A percentile compares a stretch with the other conserved stretches of the same genome.
phyloP scores from a whole-genome alignment of 2,888 invertebrate genomes.

The Synergus laeviventris region DNA sequence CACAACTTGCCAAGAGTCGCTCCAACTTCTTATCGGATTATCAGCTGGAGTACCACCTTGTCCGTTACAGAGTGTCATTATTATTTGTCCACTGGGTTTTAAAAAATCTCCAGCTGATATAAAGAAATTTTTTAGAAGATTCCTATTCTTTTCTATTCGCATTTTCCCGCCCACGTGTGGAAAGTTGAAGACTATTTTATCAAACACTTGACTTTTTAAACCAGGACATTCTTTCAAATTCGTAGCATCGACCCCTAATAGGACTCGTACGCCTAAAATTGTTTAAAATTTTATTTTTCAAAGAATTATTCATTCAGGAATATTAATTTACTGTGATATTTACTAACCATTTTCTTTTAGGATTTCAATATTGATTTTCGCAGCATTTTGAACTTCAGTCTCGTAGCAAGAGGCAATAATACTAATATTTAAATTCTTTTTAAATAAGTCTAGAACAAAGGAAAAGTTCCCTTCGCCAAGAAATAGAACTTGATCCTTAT shows the following conservation, averaged over 20 bases:
- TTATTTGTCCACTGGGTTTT: constrained; percentile 68
- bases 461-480: constrained; percentile 80
- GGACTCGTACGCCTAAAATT: constrained; percentile 76
- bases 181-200: constrained; percentile 80
- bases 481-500: constrained; percentile 72
- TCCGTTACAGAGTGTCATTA: constrained; percentile 78
- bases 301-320: constrained; percentile 47
- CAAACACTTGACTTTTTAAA: constrained; percentile 68
- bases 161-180: constrained; percentile 81
- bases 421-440: constrained; percentile 63
- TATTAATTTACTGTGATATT: constrained; percentile 13
- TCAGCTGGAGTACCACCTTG: constrained; percentile 78
- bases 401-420: constrained; percentile 76
- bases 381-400: constrained; percentile 62
- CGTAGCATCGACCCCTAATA: constrained; percentile 78
- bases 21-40: constrained; percentile 73
- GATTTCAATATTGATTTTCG: constrained; percentile 66
- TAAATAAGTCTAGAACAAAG: constrained; percentile 74
- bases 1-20: constrained; percentile 79
- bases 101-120: constrained; percentile 73
- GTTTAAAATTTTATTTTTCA: constrained; percentile 21
- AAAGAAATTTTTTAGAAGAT: constrained; percentile 77
- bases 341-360: constrained; percentile 69
- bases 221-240: constrained; percentile 68
- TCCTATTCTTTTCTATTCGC: constrained; percentile 78